Evolutionary conservation across 2,888 invertebrate genomes (phyloP), one percentile per base, ranked within the genome.

Genomic region (Rhyacophila evoluta): DNA sequence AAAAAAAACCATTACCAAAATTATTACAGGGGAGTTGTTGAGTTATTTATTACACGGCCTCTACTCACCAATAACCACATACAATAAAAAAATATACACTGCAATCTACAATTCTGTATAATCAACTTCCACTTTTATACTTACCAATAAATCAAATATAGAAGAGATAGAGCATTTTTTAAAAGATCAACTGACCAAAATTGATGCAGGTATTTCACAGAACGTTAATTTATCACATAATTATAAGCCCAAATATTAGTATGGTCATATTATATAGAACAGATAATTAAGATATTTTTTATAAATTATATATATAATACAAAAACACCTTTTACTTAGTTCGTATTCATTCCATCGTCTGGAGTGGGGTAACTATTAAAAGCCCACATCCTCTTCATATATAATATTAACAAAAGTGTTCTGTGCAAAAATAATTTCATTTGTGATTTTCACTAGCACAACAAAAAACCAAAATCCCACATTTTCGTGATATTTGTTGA

Each of bases 361-460:
- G 55, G 55, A 55, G 25, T 55, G 55, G 55, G 55, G 55, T 55
- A 55, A 19, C 0, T 8, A 55, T 55, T 25, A 15, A 25, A 55
- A 55, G 1, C 55, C 55, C 55, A 1, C 2, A 55, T 55, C 55
- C 55, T 19, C 19, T 55, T 15, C 55, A 25, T 19, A 19, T 25
- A 10, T 55, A n/a, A n/a, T n/a, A n/a, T n/a, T n/a, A 55, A 15
- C 15, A 55, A 10, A 19, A 55, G 19, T 25, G 55, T 55, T 12
- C 19, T 55, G 55, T 8, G 55, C 41, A 41, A 19, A 55, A 55
- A 55, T 55, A 25, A 55, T 55, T 19, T 10, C 55, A 55, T 55
- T 55, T 55, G 55, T 55, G 55, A 55, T 19, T 55, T 55, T 55
- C 10, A 25, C 55, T 55, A 55, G 55, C 55, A 55, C 55, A 55